These are phyloP conservation scores for Agrochola litura DNA, from an alignment of 2,888 invertebrate genomes.

Conservation along the genomic window DNA sequence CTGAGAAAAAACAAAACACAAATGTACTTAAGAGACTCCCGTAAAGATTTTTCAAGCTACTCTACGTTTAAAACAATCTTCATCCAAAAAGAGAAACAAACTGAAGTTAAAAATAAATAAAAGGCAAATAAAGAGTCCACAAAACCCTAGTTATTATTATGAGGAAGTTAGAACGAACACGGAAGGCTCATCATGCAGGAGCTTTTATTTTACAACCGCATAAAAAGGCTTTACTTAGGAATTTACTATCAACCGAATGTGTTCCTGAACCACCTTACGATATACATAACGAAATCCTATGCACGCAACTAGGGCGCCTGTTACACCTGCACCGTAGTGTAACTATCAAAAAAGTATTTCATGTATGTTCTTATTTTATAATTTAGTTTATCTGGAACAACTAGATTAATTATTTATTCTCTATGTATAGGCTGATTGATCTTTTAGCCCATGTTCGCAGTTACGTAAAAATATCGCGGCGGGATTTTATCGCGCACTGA, in stretches of 20 bases:
- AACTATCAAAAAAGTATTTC: not conserved
- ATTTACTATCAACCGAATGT: slow-evolving; percentile 67
- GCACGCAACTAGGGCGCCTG: slow-evolving; percentile 56
- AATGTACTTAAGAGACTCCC: not conserved
- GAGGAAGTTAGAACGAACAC: slow-evolving; percentile 44
- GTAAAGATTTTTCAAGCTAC: not conserved
- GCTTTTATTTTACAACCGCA: slow-evolving; percentile 65
- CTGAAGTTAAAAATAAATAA: slow-evolving; percentile 42
- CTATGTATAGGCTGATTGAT: not conserved
- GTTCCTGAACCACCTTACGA: slow-evolving; percentile 64
- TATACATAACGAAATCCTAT: slow-evolving; percentile 64
- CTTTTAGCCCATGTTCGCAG: not conserved
- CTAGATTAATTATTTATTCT: not conserved
- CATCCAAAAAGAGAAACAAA: slow-evolving; percentile 17
- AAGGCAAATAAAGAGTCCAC: slow-evolving; percentile 26
- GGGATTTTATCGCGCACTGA: too few species aligned
- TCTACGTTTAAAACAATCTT: slow-evolving; percentile 7
- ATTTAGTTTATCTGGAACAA: not conserved
- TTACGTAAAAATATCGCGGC: too few species aligned
- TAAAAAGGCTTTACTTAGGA: slow-evolving; percentile 65
- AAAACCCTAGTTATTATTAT: slow-evolving; percentile 54
- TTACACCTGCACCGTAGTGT: slow-evolving; percentile 61
- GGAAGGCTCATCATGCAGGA: slow-evolving; percentile 47
- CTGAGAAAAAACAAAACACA: not conserved
- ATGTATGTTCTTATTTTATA: not conserved